These are phyloP conservation scores for Chiloscyllium punctatum DNA, from an alignment of 2,797 vertebrate species.

Conservation along the genomic window DNA sequence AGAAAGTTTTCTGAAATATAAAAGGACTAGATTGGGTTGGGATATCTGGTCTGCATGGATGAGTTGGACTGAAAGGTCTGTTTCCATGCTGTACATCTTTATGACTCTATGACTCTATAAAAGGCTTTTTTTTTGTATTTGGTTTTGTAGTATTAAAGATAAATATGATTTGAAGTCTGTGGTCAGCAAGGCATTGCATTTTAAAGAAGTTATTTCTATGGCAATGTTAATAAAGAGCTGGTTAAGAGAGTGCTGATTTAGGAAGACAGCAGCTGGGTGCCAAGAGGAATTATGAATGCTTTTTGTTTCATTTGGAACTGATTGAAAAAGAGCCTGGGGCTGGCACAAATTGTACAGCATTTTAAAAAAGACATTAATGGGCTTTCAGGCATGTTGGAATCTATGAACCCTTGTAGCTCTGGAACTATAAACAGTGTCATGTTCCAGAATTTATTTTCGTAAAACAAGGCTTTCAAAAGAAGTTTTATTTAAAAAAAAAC, in stretches of 20 bases:
- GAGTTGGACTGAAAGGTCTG: too few species aligned
- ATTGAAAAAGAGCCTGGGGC: slow-evolving; percentile 63
- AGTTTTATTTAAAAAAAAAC: background rate
- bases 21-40: background rate
- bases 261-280: slow-evolving; percentile 63
- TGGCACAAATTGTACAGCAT: slow-evolving; percentile 56
- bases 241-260: slow-evolving; percentile 63
- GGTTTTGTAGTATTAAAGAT: background rate
- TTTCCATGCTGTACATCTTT: too few species aligned
- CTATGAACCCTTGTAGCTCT: slow-evolving; percentile 33
- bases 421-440: slow-evolving; percentile 35
- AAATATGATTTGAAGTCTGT: slow-evolving; percentile 25
- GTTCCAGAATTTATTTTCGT: slow-evolving; percentile 38
- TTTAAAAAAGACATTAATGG: slow-evolving; percentile 42
- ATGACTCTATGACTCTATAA: too few species aligned
- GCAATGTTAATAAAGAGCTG: slow-evolving; percentile 51
- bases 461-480: slow-evolving; percentile 18
- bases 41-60: too few species aligned
- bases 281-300: slow-evolving; percentile 58
- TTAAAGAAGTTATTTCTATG: background rate
- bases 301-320: slow-evolving; percentile 59
- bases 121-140: background rate
- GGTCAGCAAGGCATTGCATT: slow-evolving; percentile 14
- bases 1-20: background rate
- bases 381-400: slow-evolving; percentile 37